Conservation (phyloP, 2,888 invertebrate genomes). For the Phyllotreta cruciferae region DNA sequence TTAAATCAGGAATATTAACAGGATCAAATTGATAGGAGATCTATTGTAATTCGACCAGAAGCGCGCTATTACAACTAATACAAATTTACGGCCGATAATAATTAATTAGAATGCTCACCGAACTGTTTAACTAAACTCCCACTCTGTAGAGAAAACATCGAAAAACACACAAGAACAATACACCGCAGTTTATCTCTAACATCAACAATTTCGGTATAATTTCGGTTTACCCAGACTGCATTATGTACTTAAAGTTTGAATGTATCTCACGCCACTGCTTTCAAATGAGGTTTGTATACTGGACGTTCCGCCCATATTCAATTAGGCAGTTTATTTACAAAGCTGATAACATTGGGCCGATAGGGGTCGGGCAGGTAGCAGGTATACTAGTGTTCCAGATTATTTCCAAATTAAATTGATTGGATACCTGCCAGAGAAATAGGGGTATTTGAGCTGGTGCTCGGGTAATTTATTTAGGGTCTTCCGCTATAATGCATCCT, state of each 20-base stretch:
- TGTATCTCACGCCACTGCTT: constrained; percentile 1
- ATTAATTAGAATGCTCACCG: too few species aligned
- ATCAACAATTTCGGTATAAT: too few species aligned
- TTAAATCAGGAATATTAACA: constrained; percentile 10
- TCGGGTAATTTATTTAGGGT: constrained; percentile 26
- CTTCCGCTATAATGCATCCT: background rate
- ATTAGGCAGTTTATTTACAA: constrained; percentile 24
- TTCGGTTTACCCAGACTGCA: too few species aligned
- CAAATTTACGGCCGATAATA: too few species aligned
- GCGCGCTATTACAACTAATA: too few species aligned
- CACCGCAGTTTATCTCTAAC: too few species aligned
- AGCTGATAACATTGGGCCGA: constrained; percentile 9
- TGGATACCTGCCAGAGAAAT: constrained; percentile 24
- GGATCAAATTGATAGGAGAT: background rate
- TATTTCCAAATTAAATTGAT: constrained; percentile 27
- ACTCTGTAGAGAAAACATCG: too few species aligned
- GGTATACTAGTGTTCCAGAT: constrained; percentile 17
- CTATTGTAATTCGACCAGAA: too few species aligned
- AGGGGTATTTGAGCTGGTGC: constrained; percentile 10
- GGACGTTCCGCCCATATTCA: constrained; percentile 16
- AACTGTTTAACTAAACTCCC: too few species aligned
- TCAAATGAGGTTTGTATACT: constrained; percentile 14
- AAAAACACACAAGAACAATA: too few species aligned
- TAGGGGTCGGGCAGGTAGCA: constrained; percentile 8
- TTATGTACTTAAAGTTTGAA: too few species aligned